phyloP scores from a whole-genome alignment of 2,888 invertebrate genomes.

The Drosophila meridiana region DNA sequence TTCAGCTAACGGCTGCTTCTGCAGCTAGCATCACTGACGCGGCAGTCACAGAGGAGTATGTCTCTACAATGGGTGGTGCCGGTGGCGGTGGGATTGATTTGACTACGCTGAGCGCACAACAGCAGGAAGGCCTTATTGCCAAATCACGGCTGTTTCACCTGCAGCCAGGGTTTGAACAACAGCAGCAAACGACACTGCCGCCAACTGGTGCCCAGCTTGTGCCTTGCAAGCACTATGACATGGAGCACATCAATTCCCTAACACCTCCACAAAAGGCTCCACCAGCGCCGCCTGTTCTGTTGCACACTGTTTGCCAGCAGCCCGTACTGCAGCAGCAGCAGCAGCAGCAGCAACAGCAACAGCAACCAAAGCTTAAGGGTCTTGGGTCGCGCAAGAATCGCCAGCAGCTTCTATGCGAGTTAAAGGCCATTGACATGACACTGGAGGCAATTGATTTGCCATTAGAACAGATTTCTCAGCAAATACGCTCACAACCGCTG shows the following conservation, averaged over 20 bases:
- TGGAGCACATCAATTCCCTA: conserved; percentile 81
- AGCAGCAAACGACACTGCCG: conserved; percentile 58
- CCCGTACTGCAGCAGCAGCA: conserved; percentile 52
- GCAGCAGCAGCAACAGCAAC: conserved; percentile 52
- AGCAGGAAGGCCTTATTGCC: conserved; percentile 84
- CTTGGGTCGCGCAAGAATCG: conserved; percentile 84
- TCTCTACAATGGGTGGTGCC: conserved; percentile 51
- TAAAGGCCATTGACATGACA: conserved; percentile 74
- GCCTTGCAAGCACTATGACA: conserved; percentile 81
- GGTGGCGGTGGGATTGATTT: conserved; percentile 78
- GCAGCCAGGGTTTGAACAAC: conserved; percentile 85
- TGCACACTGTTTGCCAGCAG: conserved; percentile 69
- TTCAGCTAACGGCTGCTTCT: conserved; percentile 70
- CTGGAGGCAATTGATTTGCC: conserved; percentile 65
- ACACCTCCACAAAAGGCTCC: conserved; percentile 81
- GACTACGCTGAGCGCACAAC: conserved; percentile 84
- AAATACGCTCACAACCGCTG: conserved; percentile 86
- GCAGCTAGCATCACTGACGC: conserved; percentile 57
- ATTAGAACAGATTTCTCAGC: conserved; percentile 74
- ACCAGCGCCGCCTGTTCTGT: conserved; percentile 77
- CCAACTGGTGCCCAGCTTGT: conserved; percentile 61
- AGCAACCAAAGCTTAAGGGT: conserved; percentile 76
- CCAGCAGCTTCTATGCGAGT: conserved; percentile 81
- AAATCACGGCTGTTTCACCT: conserved; percentile 84
- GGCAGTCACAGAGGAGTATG: conserved; percentile 80